Conservation (phyloP, 2,113 vertebrate species). For the Callopanchax toddi region DNA sequence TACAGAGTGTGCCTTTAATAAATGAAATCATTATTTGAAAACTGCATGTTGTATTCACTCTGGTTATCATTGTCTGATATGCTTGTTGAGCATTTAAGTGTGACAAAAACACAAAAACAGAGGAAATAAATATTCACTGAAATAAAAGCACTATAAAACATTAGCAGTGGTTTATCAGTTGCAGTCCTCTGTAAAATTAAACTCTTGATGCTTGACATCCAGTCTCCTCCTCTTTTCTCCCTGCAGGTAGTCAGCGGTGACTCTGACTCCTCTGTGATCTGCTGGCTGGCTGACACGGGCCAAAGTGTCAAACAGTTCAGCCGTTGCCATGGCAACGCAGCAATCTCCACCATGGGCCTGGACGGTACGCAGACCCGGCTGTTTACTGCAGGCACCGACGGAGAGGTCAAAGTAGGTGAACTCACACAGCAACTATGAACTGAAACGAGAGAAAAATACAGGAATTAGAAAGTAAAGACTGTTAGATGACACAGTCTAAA, state of each 20-base stretch:
- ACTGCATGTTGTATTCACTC: no score
- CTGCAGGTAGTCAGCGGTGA: slow-evolving; percentile 84
- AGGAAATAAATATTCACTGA: no score
- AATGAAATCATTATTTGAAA: no score
- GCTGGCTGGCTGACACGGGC: slow-evolving; percentile 85
- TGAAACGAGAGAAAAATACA: neutral
- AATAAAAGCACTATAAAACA: no score
- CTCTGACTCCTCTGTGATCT: slow-evolving; percentile 80
- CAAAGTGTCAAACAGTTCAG: slow-evolving; percentile 85
- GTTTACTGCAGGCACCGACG: slow-evolving; percentile 81
- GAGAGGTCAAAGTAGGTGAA: slow-evolving; percentile 76
- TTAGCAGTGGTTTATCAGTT: no score
- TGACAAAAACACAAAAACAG: no score
- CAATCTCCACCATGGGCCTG: slow-evolving; percentile 82
- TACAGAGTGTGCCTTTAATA: no score
- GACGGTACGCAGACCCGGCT: slow-evolving; percentile 76
- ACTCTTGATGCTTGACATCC: slow-evolving; percentile 36
- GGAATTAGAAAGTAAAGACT: neutral
- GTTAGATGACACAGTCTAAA: no score
- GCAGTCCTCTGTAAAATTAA: no score
- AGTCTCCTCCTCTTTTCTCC: neutral
- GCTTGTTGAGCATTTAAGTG: no score
- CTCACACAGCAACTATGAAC: slow-evolving; percentile 1
- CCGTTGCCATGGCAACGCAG: slow-evolving; percentile 84
- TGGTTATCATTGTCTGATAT: no score